Percentiles rank a stretch among this genome's conserved stretches.
phyloP scores from a whole-genome alignment of 92 coral and sea anemone genomes.

The Epizoanthus rinbou region DNA sequence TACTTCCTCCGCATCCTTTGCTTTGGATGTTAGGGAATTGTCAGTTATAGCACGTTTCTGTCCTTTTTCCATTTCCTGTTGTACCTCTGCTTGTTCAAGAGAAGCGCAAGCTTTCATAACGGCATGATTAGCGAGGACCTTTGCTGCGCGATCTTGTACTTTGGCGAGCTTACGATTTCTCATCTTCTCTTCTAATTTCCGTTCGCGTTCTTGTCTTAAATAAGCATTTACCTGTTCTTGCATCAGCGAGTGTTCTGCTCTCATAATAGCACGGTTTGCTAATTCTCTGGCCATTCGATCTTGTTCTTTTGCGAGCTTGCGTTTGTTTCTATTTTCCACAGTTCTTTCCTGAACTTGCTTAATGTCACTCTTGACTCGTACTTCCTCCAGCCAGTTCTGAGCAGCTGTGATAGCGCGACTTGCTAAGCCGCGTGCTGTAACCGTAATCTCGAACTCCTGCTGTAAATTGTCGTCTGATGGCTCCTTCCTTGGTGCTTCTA shows the following conservation, averaged over 20 bases:
- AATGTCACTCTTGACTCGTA: slow-evolving; percentile 38
- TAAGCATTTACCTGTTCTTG: slow-evolving; percentile 38
- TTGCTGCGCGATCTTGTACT: slow-evolving; percentile 30
- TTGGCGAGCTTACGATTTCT: slow-evolving; percentile 12
- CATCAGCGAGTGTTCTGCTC: slow-evolving; percentile 48
- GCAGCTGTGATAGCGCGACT: slow-evolving; percentile 79
- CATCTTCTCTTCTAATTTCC: slow-evolving; percentile 12
- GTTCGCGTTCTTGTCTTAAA: slow-evolving; percentile 5
- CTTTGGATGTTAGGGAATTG: background rate
- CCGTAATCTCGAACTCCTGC: slow-evolving; percentile 20
- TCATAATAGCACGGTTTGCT: slow-evolving; percentile 47
- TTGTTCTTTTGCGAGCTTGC: slow-evolving; percentile 29
- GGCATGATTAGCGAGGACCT: slow-evolving; percentile 49
- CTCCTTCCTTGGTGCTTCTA: slow-evolving; percentile 43
- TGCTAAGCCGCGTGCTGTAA: slow-evolving; percentile 58
- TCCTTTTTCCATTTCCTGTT: background rate
- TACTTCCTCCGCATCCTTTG: background rate
- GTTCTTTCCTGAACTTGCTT: slow-evolving; percentile 31
- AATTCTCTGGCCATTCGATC: slow-evolving; percentile 37
- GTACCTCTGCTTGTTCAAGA: slow-evolving; percentile 40
- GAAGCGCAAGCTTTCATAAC: slow-evolving; percentile 55
- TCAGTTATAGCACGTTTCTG: background rate
- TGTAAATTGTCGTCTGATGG: slow-evolving; percentile 23
- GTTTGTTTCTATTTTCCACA: slow-evolving; percentile 25
- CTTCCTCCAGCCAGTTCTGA: slow-evolving; percentile 55